Evolutionary conservation across 1,140 invertebrate species (phyloP).

Genomic region (Ladona fulva): DNA sequence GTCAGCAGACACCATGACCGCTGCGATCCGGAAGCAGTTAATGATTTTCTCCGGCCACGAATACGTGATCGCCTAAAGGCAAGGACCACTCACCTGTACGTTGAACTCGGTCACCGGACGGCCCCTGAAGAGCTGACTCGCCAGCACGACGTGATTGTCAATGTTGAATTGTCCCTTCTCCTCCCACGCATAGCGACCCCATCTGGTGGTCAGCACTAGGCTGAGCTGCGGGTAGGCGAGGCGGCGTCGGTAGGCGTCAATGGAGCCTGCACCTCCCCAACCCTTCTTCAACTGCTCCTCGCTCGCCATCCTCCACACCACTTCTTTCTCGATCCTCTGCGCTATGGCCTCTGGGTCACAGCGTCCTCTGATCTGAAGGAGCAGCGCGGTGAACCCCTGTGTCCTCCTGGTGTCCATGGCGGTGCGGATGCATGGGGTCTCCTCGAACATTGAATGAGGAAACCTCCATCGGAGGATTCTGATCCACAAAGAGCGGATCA

Average conservation of each 20-base stretch:
- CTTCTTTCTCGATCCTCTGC: not conserved
- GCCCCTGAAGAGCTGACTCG: constrained; percentile 51
- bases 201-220: constrained; percentile 48
- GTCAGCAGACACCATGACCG: too few species aligned
- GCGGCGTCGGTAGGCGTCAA: not conserved
- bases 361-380: constrained; percentile 49
- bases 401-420: constrained; percentile 57
- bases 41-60: not conserved
- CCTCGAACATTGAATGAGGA: constrained; percentile 51
- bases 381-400: constrained; percentile 56
- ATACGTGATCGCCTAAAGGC: not conserved
- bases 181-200: constrained; percentile 58
- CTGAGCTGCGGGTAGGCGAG: constrained; percentile 31
- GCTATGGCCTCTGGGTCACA: constrained; percentile 14
- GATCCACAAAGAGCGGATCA: constrained; percentile 32
- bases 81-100: constrained; percentile 46
- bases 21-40: too few species aligned
- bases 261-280: not conserved
- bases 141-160: constrained; percentile 59
- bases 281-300: not conserved
- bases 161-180: constrained; percentile 46
- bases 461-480: constrained; percentile 43
- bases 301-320: not conserved
- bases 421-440: constrained; percentile 50
- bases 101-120: constrained; percentile 58